A percentile compares a stretch with the other conserved stretches of the same genome.
Conservation (phyloP, 2,888 invertebrate species). For the Cataglyphis livida region DNA sequence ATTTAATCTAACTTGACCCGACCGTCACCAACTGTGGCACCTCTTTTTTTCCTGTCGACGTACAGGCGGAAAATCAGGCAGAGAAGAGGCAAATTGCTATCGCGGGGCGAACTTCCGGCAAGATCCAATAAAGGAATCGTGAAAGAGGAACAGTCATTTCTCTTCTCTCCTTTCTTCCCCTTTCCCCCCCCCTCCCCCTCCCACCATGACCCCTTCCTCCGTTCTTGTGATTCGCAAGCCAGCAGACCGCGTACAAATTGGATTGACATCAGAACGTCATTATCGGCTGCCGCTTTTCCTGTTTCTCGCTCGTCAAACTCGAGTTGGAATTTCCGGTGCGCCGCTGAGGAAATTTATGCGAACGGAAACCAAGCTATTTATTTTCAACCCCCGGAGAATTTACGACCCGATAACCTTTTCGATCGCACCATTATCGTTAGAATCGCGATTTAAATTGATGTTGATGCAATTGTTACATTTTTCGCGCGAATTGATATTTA, state of each 20-base stretch:
- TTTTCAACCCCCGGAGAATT: constrained; percentile 3
- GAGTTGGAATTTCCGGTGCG: constrained; percentile 13
- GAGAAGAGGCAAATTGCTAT: constrained; percentile 46
- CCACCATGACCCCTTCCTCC: too few relatives aligned
- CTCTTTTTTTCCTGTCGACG: background rate
- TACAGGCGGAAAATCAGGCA: constrained; percentile 1
- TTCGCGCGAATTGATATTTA: background rate
- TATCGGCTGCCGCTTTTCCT: constrained; percentile 51
- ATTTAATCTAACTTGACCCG: constrained; percentile 30
- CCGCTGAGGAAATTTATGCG: constrained; percentile 20
- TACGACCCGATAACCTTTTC: constrained; percentile 31
- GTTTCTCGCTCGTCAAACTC: constrained; percentile 47
- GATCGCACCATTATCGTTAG: constrained; percentile 7
- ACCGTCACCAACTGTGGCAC: background rate
- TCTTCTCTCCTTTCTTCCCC: background rate
- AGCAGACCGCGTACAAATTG: constrained; percentile 71
- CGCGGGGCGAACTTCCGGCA: constrained; percentile 38
- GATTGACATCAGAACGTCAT: constrained; percentile 69
- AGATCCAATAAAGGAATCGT: constrained; percentile 42
- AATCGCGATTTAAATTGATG: constrained; percentile 35
- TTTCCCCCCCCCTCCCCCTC: background rate
- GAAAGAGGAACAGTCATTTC: constrained; percentile 28
- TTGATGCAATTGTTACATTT: background rate
- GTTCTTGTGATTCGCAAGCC: constrained; percentile 48
- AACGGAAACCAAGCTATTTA: constrained; percentile 28